Percentiles rank a stretch among this genome's conserved stretches.
phyloP scores from a whole-genome alignment of 2,113 vertebrate species.

The Silurus meridionalis region DNA sequence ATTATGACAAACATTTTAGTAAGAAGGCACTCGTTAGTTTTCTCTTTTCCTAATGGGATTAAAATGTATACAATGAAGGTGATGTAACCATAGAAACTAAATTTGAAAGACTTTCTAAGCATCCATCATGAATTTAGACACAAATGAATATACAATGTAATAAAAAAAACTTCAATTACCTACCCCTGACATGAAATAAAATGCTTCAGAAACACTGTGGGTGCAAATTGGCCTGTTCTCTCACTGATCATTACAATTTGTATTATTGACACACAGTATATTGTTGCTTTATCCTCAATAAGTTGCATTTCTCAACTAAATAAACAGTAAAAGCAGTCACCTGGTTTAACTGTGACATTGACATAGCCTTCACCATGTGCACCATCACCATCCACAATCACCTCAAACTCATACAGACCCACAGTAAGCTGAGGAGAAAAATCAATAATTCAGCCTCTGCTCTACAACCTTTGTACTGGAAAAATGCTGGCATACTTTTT shows the following conservation, averaged over 20 bases:
- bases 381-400: constrained; percentile 80
- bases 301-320: background rate
- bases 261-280: background rate
- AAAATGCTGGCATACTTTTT: background rate
- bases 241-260: background rate
- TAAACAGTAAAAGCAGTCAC: constrained; percentile 62
- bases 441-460: background rate
- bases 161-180: background rate
- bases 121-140: background rate
- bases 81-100: background rate
- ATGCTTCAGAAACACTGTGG: background rate
- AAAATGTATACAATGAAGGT: background rate
- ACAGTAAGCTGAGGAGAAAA: constrained; percentile 82
- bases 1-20: background rate
- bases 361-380: constrained; percentile 88
- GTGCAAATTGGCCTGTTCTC: background rate
- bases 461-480: constrained; percentile 26
- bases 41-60: background rate
- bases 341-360: constrained; percentile 95
- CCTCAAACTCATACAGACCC: constrained; percentile 93
- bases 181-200: background rate
- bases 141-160: background rate
- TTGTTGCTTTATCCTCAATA: background rate
- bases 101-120: background rate
- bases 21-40: background rate